phyloP scores from a whole-genome alignment of 1,140 invertebrate species.

The Drosophila erecta region DNA sequence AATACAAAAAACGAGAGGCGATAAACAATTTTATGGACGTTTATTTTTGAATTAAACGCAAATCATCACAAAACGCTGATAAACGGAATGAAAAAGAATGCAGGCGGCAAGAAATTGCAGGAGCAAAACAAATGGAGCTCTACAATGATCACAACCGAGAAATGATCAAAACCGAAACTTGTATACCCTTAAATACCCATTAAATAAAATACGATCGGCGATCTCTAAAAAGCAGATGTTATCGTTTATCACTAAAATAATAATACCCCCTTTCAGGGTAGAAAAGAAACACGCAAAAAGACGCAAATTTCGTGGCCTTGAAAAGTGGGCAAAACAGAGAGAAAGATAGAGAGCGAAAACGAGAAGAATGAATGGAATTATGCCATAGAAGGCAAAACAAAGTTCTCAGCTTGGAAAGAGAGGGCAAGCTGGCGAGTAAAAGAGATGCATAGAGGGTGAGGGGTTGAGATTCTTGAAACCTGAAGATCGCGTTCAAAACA shows the following conservation, averaged over 20 bases:
- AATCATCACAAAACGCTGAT: constrained; percentile 55
- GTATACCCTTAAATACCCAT: background rate
- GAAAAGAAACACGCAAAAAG: constrained; percentile 41
- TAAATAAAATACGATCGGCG: no score
- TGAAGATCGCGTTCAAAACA: constrained; percentile 39
- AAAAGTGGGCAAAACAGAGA: constrained; percentile 50
- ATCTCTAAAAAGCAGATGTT: no score
- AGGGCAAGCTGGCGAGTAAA: background rate
- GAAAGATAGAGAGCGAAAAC: constrained; percentile 24
- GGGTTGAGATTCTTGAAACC: constrained; percentile 14
- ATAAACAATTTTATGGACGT: constrained; percentile 55
- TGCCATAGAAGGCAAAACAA: constrained; percentile 59
- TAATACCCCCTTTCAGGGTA: background rate
- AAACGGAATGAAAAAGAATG: constrained; percentile 31
- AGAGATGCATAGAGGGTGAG: constrained; percentile 13
- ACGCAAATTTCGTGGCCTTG: constrained; percentile 69
- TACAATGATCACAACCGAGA: constrained; percentile 12
- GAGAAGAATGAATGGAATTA: constrained; percentile 54
- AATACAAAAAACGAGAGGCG: constrained; percentile 26
- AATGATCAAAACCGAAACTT: background rate
- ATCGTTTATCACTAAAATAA: no score
- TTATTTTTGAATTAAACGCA: constrained; percentile 52
- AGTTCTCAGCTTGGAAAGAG: constrained; percentile 31
- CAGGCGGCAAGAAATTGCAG: constrained; percentile 10
- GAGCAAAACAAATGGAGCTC: constrained; percentile 15